Base-by-base conservation (phyloP, 1,140 invertebrate genomes). In the Neodiprion pinetum region DNA sequence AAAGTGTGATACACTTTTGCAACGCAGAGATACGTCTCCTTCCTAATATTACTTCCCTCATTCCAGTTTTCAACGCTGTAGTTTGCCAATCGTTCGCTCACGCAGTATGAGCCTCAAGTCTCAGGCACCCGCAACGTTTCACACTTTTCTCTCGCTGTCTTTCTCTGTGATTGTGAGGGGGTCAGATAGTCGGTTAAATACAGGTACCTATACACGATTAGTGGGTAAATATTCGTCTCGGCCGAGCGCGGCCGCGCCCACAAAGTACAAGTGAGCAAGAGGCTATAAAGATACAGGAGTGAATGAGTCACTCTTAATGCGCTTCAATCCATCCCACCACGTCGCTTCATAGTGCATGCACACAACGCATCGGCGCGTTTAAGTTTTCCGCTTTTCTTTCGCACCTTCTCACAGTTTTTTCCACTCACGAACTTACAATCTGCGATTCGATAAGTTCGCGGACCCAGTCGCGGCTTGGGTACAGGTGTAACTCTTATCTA, bases 251-350 rank as follows among this genome's bases (percentile, higher is more conserved):
- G 53, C 53, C 53, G 53, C 53, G n/a, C 53, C 53, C 53, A 61
- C 53, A 61, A 61, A 8, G 53, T 61, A 61, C 11, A 61, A 61
- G n/a, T 61, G 53, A 61, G n/a, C 53, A 61, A 61, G 53, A 40
- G 53, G 7, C 53, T 61, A 61, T 61, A 61, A 61, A 61, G 53
- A 61, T 61, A 61, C 53, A 17, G 28, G 28, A 17, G 53, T 14
- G 53, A 9, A 61, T 61, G 53, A 12, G 53, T 61, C 53, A 61
- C n/a, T 61, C n/a, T 61, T 61, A 61, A 61, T 61, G 53, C 53
- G 53, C 53, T 61, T 61, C 53, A 61, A 61, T 61, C 53, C 53
- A 9, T 9, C 53, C 11, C 53, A 9, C 53, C 53, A 17, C n/a
- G 53, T 9, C 53, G 53, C n/a, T 40, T 5, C 28, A 40, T 5